These are phyloP conservation scores for Zeugodacus cucurbitae DNA, from an alignment of 1,140 invertebrate genomes.

Conservation along the genomic window DNA sequence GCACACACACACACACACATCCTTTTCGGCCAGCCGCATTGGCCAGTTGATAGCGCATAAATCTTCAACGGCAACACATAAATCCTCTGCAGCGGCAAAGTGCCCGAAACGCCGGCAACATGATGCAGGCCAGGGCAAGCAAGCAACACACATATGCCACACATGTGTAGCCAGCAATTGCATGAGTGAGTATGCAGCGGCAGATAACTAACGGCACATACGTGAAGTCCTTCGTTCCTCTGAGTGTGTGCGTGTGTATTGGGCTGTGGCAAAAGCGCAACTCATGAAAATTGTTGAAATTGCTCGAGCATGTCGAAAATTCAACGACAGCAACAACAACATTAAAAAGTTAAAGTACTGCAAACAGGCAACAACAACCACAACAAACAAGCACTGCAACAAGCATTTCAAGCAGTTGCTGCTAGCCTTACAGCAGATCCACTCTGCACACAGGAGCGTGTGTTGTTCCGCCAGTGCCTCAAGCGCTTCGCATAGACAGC, in stretches of 20 bases:
- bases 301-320: conserved; percentile 32
- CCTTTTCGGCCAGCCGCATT: neutral
- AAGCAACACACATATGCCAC: neutral
- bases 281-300: conserved; percentile 32
- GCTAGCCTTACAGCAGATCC: neutral
- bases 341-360: conserved; percentile 25
- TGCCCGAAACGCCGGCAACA: neutral
- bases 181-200: neutral
- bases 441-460: neutral
- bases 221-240: neutral
- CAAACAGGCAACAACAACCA: neutral
- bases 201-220: neutral
- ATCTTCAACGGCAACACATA: conserved; percentile 34
- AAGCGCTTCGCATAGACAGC: neutral
- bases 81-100: conserved; percentile 24
- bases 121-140: neutral
- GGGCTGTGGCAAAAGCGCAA: neutral
- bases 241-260: neutral
- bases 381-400: too few species aligned
- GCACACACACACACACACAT: neutral
- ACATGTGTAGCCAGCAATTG: neutral
- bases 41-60: conserved; percentile 8
- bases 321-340: conserved; percentile 32
- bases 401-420: neutral
- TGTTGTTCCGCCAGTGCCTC: neutral